Evolutionary conservation across 2,888 invertebrate genomes (phyloP).

Genomic region (Argyresthia goedartella): DNA sequence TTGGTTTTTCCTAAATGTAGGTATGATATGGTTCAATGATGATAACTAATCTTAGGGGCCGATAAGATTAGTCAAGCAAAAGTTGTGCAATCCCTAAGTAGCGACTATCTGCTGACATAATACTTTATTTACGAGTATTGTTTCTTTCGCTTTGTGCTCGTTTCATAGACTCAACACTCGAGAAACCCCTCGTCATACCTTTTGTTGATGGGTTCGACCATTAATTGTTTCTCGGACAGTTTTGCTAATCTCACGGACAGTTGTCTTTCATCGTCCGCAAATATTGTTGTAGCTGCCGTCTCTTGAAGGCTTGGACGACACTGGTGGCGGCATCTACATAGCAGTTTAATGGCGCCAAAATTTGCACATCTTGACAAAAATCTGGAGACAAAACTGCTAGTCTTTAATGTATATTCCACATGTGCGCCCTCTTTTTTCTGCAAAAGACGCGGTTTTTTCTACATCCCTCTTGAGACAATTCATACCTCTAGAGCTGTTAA

Average conservation of each 20-base stretch:
- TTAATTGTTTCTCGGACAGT: background rate
- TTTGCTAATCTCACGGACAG: slow-evolving; percentile 55
- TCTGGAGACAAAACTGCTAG: slow-evolving; percentile 42
- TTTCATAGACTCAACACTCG: no score
- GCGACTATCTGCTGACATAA: no score
- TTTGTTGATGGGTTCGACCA: no score
- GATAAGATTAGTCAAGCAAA: no score
- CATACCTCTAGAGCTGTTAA: background rate
- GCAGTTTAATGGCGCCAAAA: slow-evolving; percentile 47
- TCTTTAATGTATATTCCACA: slow-evolving; percentile 59
- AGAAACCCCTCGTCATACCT: no score
- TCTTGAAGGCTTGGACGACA: slow-evolving; percentile 1
- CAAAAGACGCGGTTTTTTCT: slow-evolving; percentile 16
- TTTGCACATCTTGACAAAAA: slow-evolving; percentile 60
- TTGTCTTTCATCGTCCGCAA: slow-evolving; percentile 58
- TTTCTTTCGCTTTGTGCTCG: no score
- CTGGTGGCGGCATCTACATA: slow-evolving; percentile 33
- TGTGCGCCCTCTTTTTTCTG: slow-evolving; percentile 41
- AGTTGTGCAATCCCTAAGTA: no score
- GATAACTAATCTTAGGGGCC: no score
- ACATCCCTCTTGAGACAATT: slow-evolving; percentile 15
- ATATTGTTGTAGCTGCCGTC: slow-evolving; percentile 60
- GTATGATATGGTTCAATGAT: no score
- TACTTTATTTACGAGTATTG: no score
- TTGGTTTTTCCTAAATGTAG: no score